Percentiles rank a stretch among this genome's conserved stretches.
Conservation (phyloP, 2,113 vertebrate genomes). For the Cettia cetti region DNA sequence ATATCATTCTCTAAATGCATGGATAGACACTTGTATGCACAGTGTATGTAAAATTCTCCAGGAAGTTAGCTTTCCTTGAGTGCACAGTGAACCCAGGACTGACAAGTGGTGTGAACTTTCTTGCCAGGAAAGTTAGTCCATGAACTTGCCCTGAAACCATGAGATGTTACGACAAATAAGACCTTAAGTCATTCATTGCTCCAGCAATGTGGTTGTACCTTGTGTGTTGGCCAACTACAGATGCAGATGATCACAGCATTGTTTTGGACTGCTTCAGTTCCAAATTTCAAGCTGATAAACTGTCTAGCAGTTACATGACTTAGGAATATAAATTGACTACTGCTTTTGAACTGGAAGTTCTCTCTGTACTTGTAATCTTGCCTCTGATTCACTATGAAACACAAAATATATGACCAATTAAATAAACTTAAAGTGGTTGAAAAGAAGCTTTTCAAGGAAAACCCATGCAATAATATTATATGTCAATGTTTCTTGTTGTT, state of each 20-base stretch:
- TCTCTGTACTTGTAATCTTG: not conserved
- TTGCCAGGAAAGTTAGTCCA: not conserved
- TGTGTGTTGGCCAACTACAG: not conserved
- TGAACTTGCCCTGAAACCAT: not conserved
- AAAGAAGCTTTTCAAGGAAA: not conserved
- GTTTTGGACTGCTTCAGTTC: not conserved
- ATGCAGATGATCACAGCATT: not conserved
- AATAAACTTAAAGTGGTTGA: not conserved
- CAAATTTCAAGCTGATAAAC: not conserved
- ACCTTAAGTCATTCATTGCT: accelerated
- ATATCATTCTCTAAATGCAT: not conserved
- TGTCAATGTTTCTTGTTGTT: not conserved
- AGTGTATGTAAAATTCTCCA: not conserved
- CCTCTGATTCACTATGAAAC: not conserved
- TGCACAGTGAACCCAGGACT: not conserved
- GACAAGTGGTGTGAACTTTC: not conserved
- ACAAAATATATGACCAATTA: not conserved
- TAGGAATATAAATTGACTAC: not conserved
- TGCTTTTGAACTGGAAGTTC: not conserved
- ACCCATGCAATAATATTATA: not conserved
- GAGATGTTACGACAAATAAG: not conserved
- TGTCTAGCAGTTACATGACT: not conserved
- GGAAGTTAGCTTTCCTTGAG: not conserved
- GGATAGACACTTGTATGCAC: not conserved
- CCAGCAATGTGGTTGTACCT: not conserved